Evolutionary conservation across 2,888 invertebrate genomes (phyloP).

Genomic region (Ornithoptera priamus): DNA sequence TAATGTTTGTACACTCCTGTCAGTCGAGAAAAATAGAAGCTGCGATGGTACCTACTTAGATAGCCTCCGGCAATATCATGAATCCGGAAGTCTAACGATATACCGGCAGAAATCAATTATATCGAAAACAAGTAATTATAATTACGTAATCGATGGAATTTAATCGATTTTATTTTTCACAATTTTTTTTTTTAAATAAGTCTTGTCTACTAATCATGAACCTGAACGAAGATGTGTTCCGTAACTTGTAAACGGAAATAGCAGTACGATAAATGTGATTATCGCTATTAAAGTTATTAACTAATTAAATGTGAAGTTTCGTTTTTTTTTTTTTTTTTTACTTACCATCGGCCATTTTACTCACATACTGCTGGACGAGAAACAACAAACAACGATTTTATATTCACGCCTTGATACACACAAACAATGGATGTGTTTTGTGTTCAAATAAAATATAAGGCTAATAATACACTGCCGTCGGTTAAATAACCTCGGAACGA

Average conservation of each 20-base stretch:
- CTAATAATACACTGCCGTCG: constrained; percentile 14
- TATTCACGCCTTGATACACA: constrained; percentile 42
- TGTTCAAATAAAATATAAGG: constrained; percentile 28
- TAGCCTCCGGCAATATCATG: too few species aligned
- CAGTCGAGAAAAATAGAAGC: too few species aligned
- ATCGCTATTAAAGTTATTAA: constrained; percentile 48
- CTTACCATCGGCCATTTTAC: constrained; percentile 47
- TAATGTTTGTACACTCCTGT: too few species aligned
- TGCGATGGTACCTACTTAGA: too few species aligned
- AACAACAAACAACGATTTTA: constrained; percentile 23
- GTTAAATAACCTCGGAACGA: constrained; percentile 12
- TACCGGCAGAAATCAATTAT: too few species aligned
- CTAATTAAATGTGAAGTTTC: constrained; percentile 50
- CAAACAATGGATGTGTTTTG: constrained; percentile 39
- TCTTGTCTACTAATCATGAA: too few species aligned
- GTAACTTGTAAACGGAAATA: constrained; percentile 9
- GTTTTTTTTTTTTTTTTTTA: constrained; percentile 41
- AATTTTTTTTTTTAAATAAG: too few species aligned
- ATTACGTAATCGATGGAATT: too few species aligned
- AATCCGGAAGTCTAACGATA: too few species aligned
- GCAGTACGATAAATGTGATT: constrained; percentile 40
- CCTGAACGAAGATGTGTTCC: too few species aligned
- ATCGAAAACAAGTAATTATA: too few species aligned
- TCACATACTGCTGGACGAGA: constrained; percentile 37
- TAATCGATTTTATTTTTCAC: too few species aligned